phyloP scores from a whole-genome alignment of 2,113 vertebrate genomes.

The Dipodomys merriami region DNA sequence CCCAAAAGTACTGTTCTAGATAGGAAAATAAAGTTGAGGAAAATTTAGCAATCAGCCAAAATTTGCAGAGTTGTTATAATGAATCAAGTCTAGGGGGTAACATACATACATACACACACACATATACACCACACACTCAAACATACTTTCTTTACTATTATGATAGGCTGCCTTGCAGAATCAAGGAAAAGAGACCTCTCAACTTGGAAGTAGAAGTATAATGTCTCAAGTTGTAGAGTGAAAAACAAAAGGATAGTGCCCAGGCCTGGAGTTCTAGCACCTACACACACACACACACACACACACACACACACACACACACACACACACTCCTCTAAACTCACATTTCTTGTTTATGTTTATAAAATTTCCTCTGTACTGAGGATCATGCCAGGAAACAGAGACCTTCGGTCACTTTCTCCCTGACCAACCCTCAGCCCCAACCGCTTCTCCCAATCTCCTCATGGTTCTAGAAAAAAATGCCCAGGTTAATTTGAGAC shows the following conservation, averaged over 20 bases:
- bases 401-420: not conserved
- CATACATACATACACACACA: not conserved
- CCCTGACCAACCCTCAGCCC: not conserved
- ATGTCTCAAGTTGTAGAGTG: too few relatives aligned
- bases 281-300: too few relatives aligned
- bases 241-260: too few relatives aligned
- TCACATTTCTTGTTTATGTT: too few relatives aligned
- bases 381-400: not conserved
- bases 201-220: not conserved
- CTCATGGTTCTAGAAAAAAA: not conserved
- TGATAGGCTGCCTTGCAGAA: not conserved
- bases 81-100: not conserved
- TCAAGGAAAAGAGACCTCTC: not conserved
- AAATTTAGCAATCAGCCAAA: not conserved
- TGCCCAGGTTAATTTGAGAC: not conserved
- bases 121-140: not conserved
- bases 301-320: too few relatives aligned
- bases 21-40: not conserved
- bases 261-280: too few relatives aligned
- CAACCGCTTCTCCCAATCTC: not conserved
- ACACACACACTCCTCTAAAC: too few relatives aligned
- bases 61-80: not conserved
- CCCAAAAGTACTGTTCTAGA: not conserved
- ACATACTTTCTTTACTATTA: too few relatives aligned
- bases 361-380: too few relatives aligned